Percentiles rank a stretch among this genome's conserved stretches.
Evolutionary conservation across 2,888 invertebrate species (phyloP).

Genomic region (Latrodectus hesperus): DNA sequence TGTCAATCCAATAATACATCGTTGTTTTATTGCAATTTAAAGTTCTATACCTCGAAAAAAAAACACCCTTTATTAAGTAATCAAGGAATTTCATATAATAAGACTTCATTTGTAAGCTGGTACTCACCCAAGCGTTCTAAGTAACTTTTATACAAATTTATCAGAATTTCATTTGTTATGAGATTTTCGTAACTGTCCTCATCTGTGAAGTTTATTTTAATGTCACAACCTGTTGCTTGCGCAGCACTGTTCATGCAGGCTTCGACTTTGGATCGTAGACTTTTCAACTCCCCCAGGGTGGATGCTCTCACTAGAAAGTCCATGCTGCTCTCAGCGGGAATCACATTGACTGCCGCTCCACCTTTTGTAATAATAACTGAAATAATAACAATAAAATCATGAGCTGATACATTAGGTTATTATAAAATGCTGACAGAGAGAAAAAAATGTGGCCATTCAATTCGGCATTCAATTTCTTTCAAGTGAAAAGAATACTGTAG

Average conservation of each 20-base stretch:
- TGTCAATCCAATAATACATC: no score
- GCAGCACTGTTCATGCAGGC: slow-evolving; percentile 73
- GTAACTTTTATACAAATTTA: slow-evolving; percentile 71
- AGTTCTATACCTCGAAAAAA: no score
- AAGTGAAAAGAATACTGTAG: no score
- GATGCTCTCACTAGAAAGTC: slow-evolving; percentile 72
- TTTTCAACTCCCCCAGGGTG: slow-evolving; percentile 71
- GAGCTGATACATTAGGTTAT: no score
- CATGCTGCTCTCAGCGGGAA: slow-evolving; percentile 72
- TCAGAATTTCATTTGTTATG: slow-evolving; percentile 72
- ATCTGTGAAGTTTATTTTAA: slow-evolving; percentile 7
- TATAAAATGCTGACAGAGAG: no score
- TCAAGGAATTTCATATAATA: no score
- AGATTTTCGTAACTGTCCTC: slow-evolving; percentile 72
- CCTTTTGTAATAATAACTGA: slow-evolving; percentile 68
- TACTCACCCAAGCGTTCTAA: slow-evolving; percentile 71
- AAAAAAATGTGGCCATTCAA: no score
- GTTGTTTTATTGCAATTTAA: no score
- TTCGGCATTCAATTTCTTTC: no score
- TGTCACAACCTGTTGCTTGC: slow-evolving; percentile 56
- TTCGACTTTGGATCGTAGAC: slow-evolving; percentile 71
- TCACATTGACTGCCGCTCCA: slow-evolving; percentile 68
- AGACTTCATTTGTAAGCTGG: background rate
- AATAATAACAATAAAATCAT: no score
- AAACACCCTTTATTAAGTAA: no score